Base-by-base conservation (phyloP, 2,888 invertebrate genomes). In the Portevinia maculata region DNA sequence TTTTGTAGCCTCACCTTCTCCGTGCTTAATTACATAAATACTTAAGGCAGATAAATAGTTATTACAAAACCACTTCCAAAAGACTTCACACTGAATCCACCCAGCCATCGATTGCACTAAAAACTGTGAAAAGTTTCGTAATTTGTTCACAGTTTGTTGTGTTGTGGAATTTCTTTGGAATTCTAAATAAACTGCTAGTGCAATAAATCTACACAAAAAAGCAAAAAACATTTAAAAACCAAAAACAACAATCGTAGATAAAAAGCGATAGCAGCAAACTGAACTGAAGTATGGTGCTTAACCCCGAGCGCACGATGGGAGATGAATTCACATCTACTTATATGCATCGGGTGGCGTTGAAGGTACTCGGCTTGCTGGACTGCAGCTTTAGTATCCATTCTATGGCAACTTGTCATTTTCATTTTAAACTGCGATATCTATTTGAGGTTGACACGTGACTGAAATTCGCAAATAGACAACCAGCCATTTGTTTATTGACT, bases 321-420 rank as follows among this genome's bases (percentile, higher is more conserved):
- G 62, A 71, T 62, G 52, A 52, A 71, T 71, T 44, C 57, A 30
- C 32, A 67, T 59, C 50, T 70, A 24, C n/a, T 24, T 3, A 76
- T 7, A 17, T 48, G 60, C 70, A 70, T 76, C 70, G 59, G 30
- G 32, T 34, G 34, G 59, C 34, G 28, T 44, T 34, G 57, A 55
- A 55, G 46, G 59, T 62, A n/a, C 59, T 17, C 13, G 41, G 11
- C 7, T 3, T 19, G 19, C 9, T 6, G 24, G 19, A 17, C 24
- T 21, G 39, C 19, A 50, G 48, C 39, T n/a, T n/a, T 32, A 39
- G 19, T 30, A 55, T 24, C 37, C 59, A 59, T 48, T 81, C 74
- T 74, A 57, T 39, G 75, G 64, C 65, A 81, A 81, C 81, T 81
- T 81, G 81, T 81, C 81, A 76, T 81, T 81, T 81, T 81, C 76